Evolutionary conservation across 2,113 vertebrate species (phyloP).

Genomic region (Verasper variegatus): DNA sequence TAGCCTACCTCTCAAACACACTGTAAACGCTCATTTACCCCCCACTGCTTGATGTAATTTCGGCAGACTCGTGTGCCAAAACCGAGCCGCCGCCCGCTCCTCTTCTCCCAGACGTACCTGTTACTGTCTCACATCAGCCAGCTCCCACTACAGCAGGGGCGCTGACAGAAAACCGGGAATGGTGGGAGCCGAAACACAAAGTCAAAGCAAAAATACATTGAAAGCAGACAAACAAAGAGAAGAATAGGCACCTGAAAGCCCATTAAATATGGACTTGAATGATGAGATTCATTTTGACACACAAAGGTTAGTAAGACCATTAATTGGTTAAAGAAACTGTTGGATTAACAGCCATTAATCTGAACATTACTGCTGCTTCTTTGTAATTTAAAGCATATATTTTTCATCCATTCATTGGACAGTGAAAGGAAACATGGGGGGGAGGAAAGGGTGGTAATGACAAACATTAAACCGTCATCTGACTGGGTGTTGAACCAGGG

Average conservation of each 20-base stretch:
- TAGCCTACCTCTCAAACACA: conserved; percentile 51
- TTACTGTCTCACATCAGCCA: conserved; percentile 60
- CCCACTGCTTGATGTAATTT: conserved; percentile 75
- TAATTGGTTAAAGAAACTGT: conserved; percentile 29
- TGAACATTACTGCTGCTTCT: conserved; percentile 7
- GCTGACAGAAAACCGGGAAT: conserved; percentile 27
- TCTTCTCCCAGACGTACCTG: conserved; percentile 58
- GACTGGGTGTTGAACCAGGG: background rate
- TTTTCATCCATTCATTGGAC: too few relatives aligned
- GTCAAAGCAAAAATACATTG: conserved; percentile 50
- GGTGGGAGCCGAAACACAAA: conserved; percentile 36
- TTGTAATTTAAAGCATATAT: too few relatives aligned
- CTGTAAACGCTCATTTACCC: conserved; percentile 75
- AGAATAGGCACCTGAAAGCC: background rate
- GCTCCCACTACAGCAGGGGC: conserved; percentile 41
- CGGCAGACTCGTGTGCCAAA: conserved; percentile 61
- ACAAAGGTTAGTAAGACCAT: conserved; percentile 29
- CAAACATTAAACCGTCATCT: background rate
- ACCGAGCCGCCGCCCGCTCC: conserved; percentile 13
- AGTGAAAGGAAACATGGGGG: too few relatives aligned
- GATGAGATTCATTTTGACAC: too few relatives aligned
- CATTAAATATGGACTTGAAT: background rate
- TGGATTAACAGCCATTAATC: conserved; percentile 4
- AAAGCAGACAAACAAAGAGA: conserved; percentile 15
- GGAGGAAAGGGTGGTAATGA: too few relatives aligned